Evolutionary conservation across 1,140 invertebrate species (phyloP).

Genomic region (Oscheius sp.): DNA sequence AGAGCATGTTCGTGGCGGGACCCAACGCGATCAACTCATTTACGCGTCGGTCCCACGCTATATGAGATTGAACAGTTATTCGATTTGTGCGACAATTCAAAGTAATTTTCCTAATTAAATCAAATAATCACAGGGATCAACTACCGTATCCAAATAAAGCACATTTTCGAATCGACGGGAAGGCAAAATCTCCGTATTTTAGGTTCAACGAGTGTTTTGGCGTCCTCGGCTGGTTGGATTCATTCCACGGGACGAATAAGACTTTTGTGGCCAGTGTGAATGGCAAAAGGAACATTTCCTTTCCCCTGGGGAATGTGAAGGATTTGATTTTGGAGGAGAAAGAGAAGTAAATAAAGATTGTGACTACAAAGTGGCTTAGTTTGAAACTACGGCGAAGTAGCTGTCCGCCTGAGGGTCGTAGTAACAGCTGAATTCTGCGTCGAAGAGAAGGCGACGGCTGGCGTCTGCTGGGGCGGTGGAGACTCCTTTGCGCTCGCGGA

Average conservation of each 20-base stretch:
- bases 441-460: neutral
- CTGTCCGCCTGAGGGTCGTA: neutral
- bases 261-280: conserved; percentile 2
- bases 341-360: conserved; percentile 2
- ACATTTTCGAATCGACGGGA: too few species aligned
- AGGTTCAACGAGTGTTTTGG: conserved; percentile 84
- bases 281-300: neutral
- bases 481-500: neutral
- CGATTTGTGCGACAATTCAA: too few species aligned
- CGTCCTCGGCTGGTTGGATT: conserved; percentile 78
- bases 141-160: too few species aligned
- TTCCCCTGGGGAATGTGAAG: neutral
- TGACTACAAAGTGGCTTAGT: too few species aligned
- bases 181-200: too few species aligned
- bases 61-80: too few species aligned
- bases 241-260: conserved; percentile 74
- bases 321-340: neutral
- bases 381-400: neutral
- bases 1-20: too few species aligned
- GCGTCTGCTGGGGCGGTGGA: neutral
- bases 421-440: neutral
- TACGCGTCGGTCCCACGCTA: too few species aligned
- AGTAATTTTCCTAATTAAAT: too few species aligned
- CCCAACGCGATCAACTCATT: too few species aligned
- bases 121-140: too few species aligned